A percentile compares a stretch with the other conserved stretches of the same genome.
phyloP scores from a whole-genome alignment of 92 coral and sea anemone genomes.

The Plumapathes pennacea region DNA sequence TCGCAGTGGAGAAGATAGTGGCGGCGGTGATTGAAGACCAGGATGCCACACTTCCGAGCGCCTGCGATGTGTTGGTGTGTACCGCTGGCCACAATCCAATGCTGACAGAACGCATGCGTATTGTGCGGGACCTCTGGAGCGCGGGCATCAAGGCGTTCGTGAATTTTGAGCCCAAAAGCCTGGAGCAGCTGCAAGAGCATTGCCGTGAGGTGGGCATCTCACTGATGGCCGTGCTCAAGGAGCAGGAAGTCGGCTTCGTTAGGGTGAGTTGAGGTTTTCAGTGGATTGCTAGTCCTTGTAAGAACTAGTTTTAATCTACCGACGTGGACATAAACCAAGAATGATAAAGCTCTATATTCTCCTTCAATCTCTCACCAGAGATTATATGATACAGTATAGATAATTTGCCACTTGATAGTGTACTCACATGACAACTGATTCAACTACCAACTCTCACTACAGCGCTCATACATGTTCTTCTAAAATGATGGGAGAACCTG shows the following conservation, averaged over 20 bases:
- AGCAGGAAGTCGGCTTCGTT: constrained; percentile 75
- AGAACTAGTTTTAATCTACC: no score
- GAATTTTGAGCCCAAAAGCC: constrained; percentile 63
- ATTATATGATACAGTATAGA: no score
- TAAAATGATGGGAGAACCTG: no score
- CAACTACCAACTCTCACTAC: no score
- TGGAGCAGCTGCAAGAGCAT: constrained; percentile 78
- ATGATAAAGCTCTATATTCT: no score
- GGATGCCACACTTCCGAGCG: constrained; percentile 33
- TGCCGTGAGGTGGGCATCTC: constrained; percentile 79
- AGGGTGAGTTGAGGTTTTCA: no score
- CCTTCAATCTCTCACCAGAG: no score
- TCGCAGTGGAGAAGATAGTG: constrained; percentile 82
- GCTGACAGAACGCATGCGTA: constrained; percentile 75
- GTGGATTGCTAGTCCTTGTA: no score
- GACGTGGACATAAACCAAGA: no score
- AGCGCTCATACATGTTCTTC: no score
- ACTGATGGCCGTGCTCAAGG: constrained; percentile 81
- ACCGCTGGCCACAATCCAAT: constrained; percentile 73
- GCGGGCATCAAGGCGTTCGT: constrained; percentile 74
- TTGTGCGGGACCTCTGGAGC: constrained; percentile 75
- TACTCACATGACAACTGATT: no score
- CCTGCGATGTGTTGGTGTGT: constrained; percentile 88
- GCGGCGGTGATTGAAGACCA: constrained; percentile 66
- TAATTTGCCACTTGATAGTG: no score